A percentile compares a stretch with the other conserved stretches of the same genome.
These are phyloP conservation scores for Megastigmus dorsalis DNA, from an alignment of 2,888 invertebrate species.

Conservation along the genomic window DNA sequence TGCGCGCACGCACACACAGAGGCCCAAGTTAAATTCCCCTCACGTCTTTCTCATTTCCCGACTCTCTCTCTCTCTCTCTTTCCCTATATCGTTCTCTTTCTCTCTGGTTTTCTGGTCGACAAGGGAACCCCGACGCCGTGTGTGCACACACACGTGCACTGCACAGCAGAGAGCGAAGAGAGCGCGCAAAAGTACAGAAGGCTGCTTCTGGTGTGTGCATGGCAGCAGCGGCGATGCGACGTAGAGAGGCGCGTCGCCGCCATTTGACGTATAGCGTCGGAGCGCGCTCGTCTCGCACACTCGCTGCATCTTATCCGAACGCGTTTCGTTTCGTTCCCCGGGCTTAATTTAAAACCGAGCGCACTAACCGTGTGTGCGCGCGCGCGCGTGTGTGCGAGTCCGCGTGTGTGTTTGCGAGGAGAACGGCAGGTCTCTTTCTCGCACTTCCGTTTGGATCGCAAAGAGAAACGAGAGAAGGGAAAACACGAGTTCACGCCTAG, in stretches of 20 bases:
- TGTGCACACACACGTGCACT: neutral
- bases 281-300: too few relatives aligned
- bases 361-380: neutral
- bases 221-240: neutral
- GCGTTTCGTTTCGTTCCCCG: neutral
- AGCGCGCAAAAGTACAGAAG: too few relatives aligned
- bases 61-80: neutral
- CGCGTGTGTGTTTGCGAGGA: too few relatives aligned
- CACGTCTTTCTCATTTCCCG: conserved; percentile 13
- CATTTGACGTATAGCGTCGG: conserved; percentile 12
- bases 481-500: too few relatives aligned
- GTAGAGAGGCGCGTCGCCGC: neutral
- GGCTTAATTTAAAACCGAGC: conserved; percentile 42
- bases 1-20: neutral
- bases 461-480: too few relatives aligned
- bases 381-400: too few relatives aligned
- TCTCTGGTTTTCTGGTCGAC: neutral
- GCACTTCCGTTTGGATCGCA: too few relatives aligned
- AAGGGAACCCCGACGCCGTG: neutral
- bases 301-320: conserved; percentile 17
- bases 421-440: too few relatives aligned
- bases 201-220: neutral
- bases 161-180: too few relatives aligned
- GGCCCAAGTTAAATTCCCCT: conserved; percentile 28
- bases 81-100: neutral